Evolutionary conservation across 2,797 vertebrate species (phyloP).

Genomic region (Bradypodion ventrale): DNA sequence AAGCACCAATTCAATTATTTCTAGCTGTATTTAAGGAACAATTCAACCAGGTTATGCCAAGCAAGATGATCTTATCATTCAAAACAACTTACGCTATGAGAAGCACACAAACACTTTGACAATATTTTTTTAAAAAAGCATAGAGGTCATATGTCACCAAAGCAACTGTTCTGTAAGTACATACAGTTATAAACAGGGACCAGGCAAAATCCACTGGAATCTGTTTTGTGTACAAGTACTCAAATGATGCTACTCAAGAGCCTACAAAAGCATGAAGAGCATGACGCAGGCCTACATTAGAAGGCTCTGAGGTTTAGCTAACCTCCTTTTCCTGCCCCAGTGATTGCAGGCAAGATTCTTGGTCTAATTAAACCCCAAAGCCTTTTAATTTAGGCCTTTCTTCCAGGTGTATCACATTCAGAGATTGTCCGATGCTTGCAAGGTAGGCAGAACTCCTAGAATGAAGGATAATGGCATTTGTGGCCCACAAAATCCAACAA

Average conservation of each 20-base stretch:
- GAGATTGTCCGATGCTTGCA: too few relatives aligned
- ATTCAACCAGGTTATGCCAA: constrained; percentile 39
- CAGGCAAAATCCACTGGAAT: neutral
- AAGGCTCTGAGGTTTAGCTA: too few relatives aligned
- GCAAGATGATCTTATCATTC: neutral
- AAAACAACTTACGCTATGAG: neutral
- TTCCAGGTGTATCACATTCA: too few relatives aligned
- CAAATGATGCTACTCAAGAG: neutral
- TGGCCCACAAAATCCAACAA: too few relatives aligned
- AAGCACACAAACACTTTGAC: neutral
- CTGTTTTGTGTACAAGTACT: neutral
- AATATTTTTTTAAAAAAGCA: neutral
- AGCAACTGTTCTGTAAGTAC: neutral
- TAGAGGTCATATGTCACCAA: neutral
- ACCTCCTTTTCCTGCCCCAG: too few relatives aligned
- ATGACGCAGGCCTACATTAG: too few relatives aligned
- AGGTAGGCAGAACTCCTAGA: too few relatives aligned
- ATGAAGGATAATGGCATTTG: too few relatives aligned
- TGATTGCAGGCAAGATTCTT: too few relatives aligned
- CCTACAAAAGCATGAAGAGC: neutral
- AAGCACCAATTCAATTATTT: constrained; percentile 67
- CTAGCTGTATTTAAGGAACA: constrained; percentile 65
- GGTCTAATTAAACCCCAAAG: too few relatives aligned
- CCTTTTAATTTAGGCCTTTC: too few relatives aligned
- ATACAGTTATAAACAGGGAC: neutral